These are phyloP conservation scores for Drosophila punjabiensis DNA, from an alignment of 1,140 invertebrate species.

Conservation along the genomic window DNA sequence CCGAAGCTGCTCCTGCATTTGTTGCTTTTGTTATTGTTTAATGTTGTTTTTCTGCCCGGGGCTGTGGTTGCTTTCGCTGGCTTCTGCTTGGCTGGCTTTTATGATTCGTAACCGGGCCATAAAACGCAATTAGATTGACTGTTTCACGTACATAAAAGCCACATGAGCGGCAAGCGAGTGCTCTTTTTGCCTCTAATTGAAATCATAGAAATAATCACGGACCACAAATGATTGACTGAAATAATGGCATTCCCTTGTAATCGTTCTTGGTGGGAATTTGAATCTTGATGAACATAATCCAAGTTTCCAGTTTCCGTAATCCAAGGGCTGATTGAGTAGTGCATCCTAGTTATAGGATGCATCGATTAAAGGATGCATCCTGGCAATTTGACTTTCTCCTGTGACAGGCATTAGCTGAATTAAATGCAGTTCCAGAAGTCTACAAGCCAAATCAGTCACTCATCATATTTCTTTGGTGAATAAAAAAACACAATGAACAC, in stretches of 20 bases:
- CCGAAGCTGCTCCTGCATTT: constrained; percentile 8
- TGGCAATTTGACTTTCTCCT: neutral
- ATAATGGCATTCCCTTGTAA: neutral
- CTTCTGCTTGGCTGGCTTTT: constrained; percentile 34
- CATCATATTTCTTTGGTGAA: too few species aligned
- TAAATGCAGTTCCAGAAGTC: neutral
- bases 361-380: constrained; percentile 6
- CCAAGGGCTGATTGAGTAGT: constrained; percentile 4
- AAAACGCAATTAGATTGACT: constrained; percentile 75
- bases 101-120: constrained; percentile 51
- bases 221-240: constrained; percentile 22
- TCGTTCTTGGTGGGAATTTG: neutral
- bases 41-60: constrained; percentile 12
- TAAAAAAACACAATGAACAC: too few species aligned
- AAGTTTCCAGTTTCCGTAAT: neutral
- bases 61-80: constrained; percentile 7
- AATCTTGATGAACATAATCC: constrained; percentile 3
- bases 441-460: too few species aligned
- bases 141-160: constrained; percentile 55
- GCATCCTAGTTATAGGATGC: too few species aligned
- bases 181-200: constrained; percentile 45
- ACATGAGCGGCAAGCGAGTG: constrained; percentile 40
- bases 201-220: constrained; percentile 60
- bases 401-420: neutral
- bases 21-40: constrained; percentile 4